phyloP scores from a whole-genome alignment of 2,888 invertebrate genomes.

The Agrochola lychnidis region DNA sequence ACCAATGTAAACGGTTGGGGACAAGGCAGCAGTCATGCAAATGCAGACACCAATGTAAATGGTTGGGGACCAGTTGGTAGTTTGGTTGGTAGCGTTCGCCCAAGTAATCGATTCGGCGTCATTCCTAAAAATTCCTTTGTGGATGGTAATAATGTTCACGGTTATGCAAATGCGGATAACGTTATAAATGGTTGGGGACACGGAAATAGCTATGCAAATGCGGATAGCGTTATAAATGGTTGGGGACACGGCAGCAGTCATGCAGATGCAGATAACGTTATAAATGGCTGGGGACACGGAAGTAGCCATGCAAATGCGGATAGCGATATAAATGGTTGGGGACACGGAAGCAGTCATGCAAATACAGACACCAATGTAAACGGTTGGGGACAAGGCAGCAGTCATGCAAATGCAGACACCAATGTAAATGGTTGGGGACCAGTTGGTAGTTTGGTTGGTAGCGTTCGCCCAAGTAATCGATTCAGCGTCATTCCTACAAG shows the following conservation, averaged over 20 bases:
- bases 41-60: accelerated
- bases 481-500: neutral
- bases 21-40: neutral
- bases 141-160: neutral
- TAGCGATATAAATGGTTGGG: neutral
- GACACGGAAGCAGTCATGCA: neutral
- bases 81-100: neutral
- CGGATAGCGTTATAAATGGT: neutral
- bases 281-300: neutral
- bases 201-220: neutral
- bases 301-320: neutral
- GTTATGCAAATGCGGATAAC: neutral
- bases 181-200: neutral
- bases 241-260: neutral
- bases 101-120: neutral
- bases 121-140: neutral
- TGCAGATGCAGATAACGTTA: neutral
- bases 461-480: neutral
- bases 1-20: neutral
- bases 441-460: neutral
- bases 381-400: neutral
- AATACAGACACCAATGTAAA: neutral
- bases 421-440: neutral
- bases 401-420: neutral
- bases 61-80: neutral